These are phyloP conservation scores for Sipha flava DNA, from an alignment of 1,140 invertebrate species.

Conservation along the genomic window DNA sequence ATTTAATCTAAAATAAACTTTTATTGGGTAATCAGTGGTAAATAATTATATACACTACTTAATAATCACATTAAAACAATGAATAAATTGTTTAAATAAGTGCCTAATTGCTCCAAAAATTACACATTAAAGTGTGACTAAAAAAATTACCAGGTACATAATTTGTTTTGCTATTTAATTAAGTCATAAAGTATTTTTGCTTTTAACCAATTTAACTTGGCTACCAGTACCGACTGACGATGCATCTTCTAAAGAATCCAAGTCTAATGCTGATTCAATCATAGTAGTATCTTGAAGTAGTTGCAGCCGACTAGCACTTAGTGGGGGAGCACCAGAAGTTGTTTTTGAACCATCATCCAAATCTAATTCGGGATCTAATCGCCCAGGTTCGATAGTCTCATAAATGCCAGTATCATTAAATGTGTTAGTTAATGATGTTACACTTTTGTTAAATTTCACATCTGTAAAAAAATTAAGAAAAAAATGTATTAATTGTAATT, in stretches of 20 bases:
- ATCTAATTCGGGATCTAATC: conserved; percentile 36
- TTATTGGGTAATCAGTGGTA: not conserved
- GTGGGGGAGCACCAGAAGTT: conserved; percentile 16
- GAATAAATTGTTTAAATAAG: not conserved
- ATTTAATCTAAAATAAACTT: not conserved
- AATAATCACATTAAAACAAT: not conserved
- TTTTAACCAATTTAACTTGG: conserved; percentile 50
- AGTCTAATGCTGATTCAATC: conserved; percentile 76
- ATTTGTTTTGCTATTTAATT: not conserved
- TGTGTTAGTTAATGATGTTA: not conserved
- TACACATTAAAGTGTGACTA: not conserved
- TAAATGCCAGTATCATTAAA: conserved; percentile 16
- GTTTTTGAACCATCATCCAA: conserved; percentile 36
- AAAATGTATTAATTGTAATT: not conserved
- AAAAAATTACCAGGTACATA: conserved; percentile 15
- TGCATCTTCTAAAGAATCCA: conserved; percentile 66
- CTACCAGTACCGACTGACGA: conserved; percentile 48
- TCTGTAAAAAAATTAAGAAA: not conserved
- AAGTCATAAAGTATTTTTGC: conserved; percentile 34
- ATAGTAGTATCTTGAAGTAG: conserved; percentile 73
- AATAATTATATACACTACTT: not conserved
- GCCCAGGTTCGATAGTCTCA: conserved; percentile 25
- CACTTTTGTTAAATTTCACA: conserved; percentile 15
- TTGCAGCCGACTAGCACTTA: conserved; percentile 55
- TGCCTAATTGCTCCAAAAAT: not conserved